Base-by-base conservation (phyloP, 1,140 invertebrate species). In the Aphaenogaster rudis region DNA sequence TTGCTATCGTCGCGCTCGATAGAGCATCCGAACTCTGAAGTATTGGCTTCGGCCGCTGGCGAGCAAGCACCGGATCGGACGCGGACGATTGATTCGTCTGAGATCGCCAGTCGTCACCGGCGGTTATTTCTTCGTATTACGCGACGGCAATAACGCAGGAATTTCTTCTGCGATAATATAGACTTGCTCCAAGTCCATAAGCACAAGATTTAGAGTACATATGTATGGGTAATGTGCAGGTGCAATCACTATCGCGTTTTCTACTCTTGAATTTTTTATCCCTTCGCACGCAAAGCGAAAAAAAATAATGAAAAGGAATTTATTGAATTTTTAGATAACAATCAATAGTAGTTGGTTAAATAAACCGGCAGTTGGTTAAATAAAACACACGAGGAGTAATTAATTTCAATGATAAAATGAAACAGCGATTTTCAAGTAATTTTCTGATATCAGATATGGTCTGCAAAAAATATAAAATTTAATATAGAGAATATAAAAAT, bases 1-100 rank as follows among this genome's bases (percentile, higher is more conserved):
- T 84, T 84, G 80, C 80, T 28, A 59, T 76, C 69, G 80, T 76
- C 54, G 80, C 69, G 69, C 80, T 84, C 80, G 54, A 50, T 61
- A 21, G 54, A 69, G n/a, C 54, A 59, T 82, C 42, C 67, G 17
- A 74, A 59, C 67, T 36, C 13, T 42, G 17, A 36, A 61, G 42
- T 48, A 74, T 74, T 15, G 66, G 66, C 67, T 7, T 15, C 42
- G 74, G 15, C n/a, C 74, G 52, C n/a, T 21, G 15, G 52, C 42
- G 57, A 72, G 64, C 36, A 42, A 33, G 64, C 52, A 59, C 63
- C 77, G 36, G 42, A 59, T 69, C 42, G 67, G 79, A 82, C 67
- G 80, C 42, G 80, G 28, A 84, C 71, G 69, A 84, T 72, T 72
- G 80, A 57, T 50, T 84, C 69, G 39, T 50, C 54, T 21, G 66